Base-by-base conservation (phyloP, 1,140 invertebrate genomes). In the Drosophila varians region DNA sequence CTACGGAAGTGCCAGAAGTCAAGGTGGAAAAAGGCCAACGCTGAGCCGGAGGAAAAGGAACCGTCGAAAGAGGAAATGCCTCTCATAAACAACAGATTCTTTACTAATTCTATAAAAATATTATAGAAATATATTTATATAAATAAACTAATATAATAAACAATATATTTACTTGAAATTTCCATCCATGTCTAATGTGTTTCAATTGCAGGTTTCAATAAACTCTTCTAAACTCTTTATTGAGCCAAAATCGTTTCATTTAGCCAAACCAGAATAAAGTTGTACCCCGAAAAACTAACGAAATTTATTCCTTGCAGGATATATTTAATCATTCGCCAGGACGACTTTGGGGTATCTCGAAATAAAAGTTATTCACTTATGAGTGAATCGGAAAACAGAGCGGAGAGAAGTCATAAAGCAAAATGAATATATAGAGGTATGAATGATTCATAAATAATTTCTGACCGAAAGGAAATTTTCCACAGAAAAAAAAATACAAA, bases 401-500 rank as follows among this genome's bases (percentile, higher is more conserved):
- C 7, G n/a, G n/a, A 8, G 3, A 28, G 28, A 11, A 31, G 28
- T 11, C 47, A 34, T 34, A 31, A 16, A 34, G 11, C 5, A 49
- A 16, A 42, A 42, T 42, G 28, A 12, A 47, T 31, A 31, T 9
- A 31, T n/a, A 11, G 7, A 42, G 38, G 16, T 11, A 68, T 77
- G 42, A 48, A 72, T 73, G 56, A 73, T 73, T 48, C 48, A 73
- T 73, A 54, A 48, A 49, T 72, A 48, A 54, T 73, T 42, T 53
- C 42, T 53, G 55, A 31, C 55, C 69, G n/a, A 42, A 12, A 42
- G 36, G 11, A 38, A 9, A 16, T 14, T 38, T 14, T 38, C 36
- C 1, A 38, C 36, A 38, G 8, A 16, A 4, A 38, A 7, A 38
- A 16, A 12, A 14, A 31, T 31, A 1, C 2, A 14, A 16, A 14